A percentile compares a stretch with the other conserved stretches of the same genome.
phyloP scores from a whole-genome alignment of 2,888 invertebrate genomes.

The Lysandra coridon region DNA sequence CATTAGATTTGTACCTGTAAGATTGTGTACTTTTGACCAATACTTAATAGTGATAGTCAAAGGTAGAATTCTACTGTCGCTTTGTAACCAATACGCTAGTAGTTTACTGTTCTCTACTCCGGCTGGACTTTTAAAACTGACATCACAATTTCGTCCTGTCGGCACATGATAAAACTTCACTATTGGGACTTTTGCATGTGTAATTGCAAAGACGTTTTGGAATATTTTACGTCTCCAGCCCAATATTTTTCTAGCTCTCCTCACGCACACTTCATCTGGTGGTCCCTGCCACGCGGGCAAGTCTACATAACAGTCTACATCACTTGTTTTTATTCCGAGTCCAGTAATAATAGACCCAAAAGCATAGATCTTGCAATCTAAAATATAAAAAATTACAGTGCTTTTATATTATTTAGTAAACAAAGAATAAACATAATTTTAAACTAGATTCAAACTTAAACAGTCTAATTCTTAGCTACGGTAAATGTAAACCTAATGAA shows the following conservation, averaged over 20 bases:
- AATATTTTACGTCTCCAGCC: conserved; percentile 47
- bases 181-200: conserved; percentile 86
- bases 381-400: conserved; percentile 16
- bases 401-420: background rate
- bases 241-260: conserved; percentile 60
- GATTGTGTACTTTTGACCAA: conserved; percentile 84
- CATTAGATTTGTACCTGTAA: conserved; percentile 70
- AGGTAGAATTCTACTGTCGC: conserved; percentile 79
- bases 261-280: conserved; percentile 42
- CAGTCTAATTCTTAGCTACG: too few relatives aligned
- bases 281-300: conserved; percentile 50
- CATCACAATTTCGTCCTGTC: conserved; percentile 83
- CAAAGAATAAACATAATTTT: background rate
- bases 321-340: conserved; percentile 84
- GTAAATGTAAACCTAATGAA: too few relatives aligned
- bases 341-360: conserved; percentile 89
- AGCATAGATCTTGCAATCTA: conserved; percentile 66
- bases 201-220: conserved; percentile 72
- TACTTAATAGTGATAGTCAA: conserved; percentile 85
- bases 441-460: background rate
- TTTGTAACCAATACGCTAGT: conserved; percentile 77
- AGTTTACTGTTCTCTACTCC: conserved; percentile 85
- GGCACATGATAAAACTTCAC: conserved; percentile 84
- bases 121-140: conserved; percentile 84
- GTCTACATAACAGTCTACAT: conserved; percentile 85